These are phyloP conservation scores for Dicranocentrus wangi DNA, from an alignment of 2,888 invertebrate species.

Conservation along the genomic window DNA sequence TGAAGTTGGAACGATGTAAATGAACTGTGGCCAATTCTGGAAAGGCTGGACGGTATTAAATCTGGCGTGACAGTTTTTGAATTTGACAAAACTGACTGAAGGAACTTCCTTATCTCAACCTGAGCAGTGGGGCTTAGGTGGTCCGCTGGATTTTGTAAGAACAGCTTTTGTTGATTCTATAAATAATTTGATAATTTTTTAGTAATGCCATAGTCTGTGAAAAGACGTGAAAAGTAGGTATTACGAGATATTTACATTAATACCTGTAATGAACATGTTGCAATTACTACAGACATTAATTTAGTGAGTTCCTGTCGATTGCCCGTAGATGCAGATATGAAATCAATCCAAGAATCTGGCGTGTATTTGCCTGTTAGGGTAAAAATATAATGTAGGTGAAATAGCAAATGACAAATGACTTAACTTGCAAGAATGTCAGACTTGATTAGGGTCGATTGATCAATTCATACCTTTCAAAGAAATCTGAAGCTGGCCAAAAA, in stretches of 20 bases:
- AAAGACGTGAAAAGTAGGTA: too few species aligned
- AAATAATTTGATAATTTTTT: too few species aligned
- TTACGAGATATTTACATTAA: too few species aligned
- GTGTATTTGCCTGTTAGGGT: conserved; percentile 41
- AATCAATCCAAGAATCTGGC: conserved; percentile 51
- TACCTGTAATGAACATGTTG: conserved; percentile 33
- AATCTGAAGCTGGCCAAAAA: conserved; percentile 28
- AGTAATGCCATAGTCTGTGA: too few species aligned
- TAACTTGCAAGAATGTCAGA: neutral
- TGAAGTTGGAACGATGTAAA: neutral
- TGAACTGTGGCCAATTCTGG: too few species aligned
- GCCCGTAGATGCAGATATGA: conserved; percentile 33
- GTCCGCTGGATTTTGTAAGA: conserved; percentile 49
- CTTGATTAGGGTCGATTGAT: neutral
- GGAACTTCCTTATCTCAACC: conserved; percentile 47
- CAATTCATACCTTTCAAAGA: conserved; percentile 46
- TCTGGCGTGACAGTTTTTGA: conserved; percentile 37
- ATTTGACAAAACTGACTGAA: conserved; percentile 50
- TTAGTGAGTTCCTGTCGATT: conserved; percentile 34
- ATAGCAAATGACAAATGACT: too few species aligned
- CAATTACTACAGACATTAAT: conserved; percentile 22
- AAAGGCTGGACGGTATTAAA: neutral
- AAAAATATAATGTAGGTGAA: too few species aligned
- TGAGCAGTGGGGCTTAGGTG: conserved; percentile 26
- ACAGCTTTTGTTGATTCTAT: conserved; percentile 31